Conservation (phyloP, 2,888 invertebrate genomes). For the Exocentrus adspersus region DNA sequence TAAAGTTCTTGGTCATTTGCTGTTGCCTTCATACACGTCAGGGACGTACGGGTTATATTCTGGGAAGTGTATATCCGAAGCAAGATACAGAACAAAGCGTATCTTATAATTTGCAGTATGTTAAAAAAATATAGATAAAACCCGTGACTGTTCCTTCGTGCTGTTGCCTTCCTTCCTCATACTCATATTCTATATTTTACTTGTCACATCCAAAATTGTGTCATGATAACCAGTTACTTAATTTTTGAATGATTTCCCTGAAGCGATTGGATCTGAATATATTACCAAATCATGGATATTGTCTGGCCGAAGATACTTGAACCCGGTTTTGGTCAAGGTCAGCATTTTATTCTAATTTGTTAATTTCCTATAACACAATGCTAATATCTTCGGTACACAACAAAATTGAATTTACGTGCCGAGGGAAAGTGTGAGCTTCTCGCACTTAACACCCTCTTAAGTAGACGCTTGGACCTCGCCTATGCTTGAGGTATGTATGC, state of each 20-base stretch:
- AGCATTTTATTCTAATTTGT: background rate
- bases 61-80: background rate
- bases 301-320: background rate
- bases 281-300: background rate
- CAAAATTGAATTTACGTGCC: background rate
- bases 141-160: no score
- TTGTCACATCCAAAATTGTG: no score
- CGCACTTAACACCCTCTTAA: background rate
- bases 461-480: background rate
- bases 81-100: no score
- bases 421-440: background rate
- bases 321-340: background rate
- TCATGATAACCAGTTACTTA: background rate
- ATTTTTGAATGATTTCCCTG: background rate
- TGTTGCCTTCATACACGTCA: background rate
- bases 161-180: no score
- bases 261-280: background rate
- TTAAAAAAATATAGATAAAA: no score
- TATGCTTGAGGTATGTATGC: background rate
- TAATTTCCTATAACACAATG: background rate
- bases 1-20: constrained; percentile 6
- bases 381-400: background rate
- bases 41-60: background rate
- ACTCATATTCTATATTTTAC: no score
- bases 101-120: no score